These are phyloP conservation scores for Meloe dianella DNA, from an alignment of 2,888 invertebrate species.

Conservation along the genomic window DNA sequence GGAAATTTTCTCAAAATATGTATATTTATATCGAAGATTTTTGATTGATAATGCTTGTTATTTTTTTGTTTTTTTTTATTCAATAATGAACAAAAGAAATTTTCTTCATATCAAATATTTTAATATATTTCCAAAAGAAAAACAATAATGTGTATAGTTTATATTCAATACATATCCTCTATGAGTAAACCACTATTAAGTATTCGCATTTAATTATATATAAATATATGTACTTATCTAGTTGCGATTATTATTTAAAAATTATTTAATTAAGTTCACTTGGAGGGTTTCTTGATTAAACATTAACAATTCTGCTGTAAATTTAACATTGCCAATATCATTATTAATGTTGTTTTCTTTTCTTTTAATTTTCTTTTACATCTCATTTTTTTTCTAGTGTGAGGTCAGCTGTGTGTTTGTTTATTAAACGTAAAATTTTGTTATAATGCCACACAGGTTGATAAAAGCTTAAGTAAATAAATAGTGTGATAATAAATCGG, in stretches of 20 bases:
- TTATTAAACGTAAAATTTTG: constrained; percentile 27
- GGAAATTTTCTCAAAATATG: too few species aligned
- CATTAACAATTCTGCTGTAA: too few species aligned
- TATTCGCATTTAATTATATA: constrained; percentile 21
- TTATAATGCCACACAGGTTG: constrained; percentile 29
- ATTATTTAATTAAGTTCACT: constrained; percentile 16
- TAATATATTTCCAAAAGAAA: constrained; percentile 7
- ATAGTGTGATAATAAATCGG: constrained; percentile 28
- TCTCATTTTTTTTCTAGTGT: too few species aligned
- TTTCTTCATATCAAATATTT: not conserved
- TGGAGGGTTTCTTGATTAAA: too few species aligned
- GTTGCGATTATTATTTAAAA: constrained; percentile 9
- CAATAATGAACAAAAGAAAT: not conserved
- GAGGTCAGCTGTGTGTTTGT: constrained; percentile 15
- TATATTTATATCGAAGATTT: too few species aligned
- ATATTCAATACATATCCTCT: constrained; percentile 19
- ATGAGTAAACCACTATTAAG: constrained; percentile 27
- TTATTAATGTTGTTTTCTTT: too few species aligned
- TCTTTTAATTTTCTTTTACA: too few species aligned
- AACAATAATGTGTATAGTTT: constrained; percentile 26
- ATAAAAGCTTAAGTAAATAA: constrained; percentile 27
- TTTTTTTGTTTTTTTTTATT: not conserved
- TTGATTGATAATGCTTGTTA: too few species aligned
- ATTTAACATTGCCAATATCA: too few species aligned
- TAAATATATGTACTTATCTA: not conserved